Evolutionary conservation across 2,888 invertebrate species (phyloP).

Genomic region (Phoronis australis): DNA sequence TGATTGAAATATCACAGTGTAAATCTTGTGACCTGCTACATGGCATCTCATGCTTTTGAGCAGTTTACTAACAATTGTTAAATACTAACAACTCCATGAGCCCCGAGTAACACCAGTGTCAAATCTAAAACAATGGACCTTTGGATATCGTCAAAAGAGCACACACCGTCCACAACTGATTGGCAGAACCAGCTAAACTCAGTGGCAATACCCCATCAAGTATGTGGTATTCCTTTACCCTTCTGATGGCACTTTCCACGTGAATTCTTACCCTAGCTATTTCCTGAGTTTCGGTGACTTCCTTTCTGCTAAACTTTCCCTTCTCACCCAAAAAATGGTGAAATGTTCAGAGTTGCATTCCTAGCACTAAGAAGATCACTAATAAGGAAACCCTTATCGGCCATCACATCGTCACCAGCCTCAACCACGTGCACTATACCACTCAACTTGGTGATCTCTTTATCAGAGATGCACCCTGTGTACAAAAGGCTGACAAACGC

Average conservation of each 20-base stretch:
- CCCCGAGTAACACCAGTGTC: no score
- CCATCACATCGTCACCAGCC: slow-evolving; percentile 12
- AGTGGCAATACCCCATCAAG: slow-evolving; percentile 9
- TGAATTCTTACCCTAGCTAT: slow-evolving; percentile 7
- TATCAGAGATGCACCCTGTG: slow-evolving; percentile 12
- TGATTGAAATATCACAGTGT: no score
- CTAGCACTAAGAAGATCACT: slow-evolving; percentile 5
- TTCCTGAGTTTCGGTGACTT: slow-evolving; percentile 2
- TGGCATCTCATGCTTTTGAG: no score
- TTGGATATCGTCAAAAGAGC: slow-evolving; percentile 6
- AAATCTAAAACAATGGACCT: not conserved
- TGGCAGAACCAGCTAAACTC: slow-evolving; percentile 6
- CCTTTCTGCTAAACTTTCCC: not conserved
- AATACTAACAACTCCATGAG: no score
- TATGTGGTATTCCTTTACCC: slow-evolving; percentile 9
- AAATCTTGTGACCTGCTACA: no score
- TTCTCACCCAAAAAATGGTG: slow-evolving; percentile 7
- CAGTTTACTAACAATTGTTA: no score
- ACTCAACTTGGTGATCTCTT: slow-evolving; percentile 7
- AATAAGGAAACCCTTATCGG: slow-evolving; percentile 13
- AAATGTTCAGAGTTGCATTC: slow-evolving; percentile 8
- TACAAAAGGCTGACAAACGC: slow-evolving; percentile 9
- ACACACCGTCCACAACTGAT: slow-evolving; percentile 12
- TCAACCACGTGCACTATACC: slow-evolving; percentile 8
- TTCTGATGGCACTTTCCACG: slow-evolving; percentile 7